Evolutionary conservation across 2,113 vertebrate genomes (phyloP).

Genomic region (Cephalopterus ornatus): DNA sequence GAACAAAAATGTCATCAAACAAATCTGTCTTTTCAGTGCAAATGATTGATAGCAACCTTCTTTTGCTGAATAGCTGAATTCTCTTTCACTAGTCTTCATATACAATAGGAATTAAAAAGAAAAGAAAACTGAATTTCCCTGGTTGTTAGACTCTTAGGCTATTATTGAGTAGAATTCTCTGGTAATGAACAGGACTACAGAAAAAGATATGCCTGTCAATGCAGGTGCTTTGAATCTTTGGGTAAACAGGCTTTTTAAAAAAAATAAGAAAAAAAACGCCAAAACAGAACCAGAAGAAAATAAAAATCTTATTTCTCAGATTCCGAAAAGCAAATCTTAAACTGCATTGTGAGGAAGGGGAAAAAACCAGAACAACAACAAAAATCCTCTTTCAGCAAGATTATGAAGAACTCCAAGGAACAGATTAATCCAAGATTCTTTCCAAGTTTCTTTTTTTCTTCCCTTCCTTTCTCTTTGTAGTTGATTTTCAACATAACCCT

Average conservation of each 20-base stretch:
- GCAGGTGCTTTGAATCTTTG: background rate
- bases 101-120: background rate
- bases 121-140: rapidly evolving
- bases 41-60: background rate
- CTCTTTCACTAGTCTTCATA: background rate
- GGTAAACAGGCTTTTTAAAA: background rate
- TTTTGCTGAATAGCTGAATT: background rate
- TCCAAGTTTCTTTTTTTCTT: background rate
- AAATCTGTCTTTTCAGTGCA: background rate
- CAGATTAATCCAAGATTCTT: background rate
- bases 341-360: rapidly evolving
- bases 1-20: background rate
- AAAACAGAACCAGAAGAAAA: background rate
- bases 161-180: background rate
- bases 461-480: background rate
- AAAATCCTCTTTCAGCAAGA: background rate
- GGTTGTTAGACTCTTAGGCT: background rate
- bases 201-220: background rate
- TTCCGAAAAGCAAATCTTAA: background rate
- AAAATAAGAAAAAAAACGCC: background rate
- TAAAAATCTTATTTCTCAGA: background rate
- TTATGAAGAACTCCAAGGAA: background rate
- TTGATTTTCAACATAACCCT: background rate
- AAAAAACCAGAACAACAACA: background rate
- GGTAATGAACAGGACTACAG: background rate